phyloP scores from a whole-genome alignment of 1,140 invertebrate species.

The Macrobrachium nipponense region DNA sequence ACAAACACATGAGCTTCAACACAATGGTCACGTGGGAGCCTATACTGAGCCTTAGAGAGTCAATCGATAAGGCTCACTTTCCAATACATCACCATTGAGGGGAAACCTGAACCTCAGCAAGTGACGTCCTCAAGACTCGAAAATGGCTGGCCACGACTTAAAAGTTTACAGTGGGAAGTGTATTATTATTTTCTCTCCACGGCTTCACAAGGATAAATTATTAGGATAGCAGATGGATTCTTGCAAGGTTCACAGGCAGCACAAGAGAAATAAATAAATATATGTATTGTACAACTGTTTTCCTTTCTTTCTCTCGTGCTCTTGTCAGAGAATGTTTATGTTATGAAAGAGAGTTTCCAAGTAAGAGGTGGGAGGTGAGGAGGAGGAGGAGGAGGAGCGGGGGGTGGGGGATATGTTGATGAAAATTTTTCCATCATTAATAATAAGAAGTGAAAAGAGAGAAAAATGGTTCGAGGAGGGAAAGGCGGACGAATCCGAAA shows the following conservation, averaged over 20 bases:
- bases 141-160: constrained; percentile 23
- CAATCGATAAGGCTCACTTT: constrained; percentile 20
- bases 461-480: too few species aligned
- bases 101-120: constrained; percentile 18
- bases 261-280: constrained; percentile 14
- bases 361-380: too few species aligned
- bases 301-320: not conserved
- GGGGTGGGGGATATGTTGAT: too few species aligned
- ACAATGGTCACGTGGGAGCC: constrained; percentile 42
- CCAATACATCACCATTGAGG: not conserved
- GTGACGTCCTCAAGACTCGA: not conserved
- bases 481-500: too few species aligned
- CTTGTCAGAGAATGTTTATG: too few species aligned
- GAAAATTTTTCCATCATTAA: too few species aligned
- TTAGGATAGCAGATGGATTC: constrained; percentile 50
- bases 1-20: constrained; percentile 61
- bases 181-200: constrained; percentile 26
- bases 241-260: not conserved
- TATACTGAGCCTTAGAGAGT: not conserved
- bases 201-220: constrained; percentile 57
- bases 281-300: not conserved
- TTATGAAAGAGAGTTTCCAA: too few species aligned
- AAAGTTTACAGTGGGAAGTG: constrained; percentile 45
- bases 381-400: too few species aligned
- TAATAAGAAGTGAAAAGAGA: too few species aligned